These are phyloP conservation scores for Argopecten irradians DNA, from an alignment of 1,140 invertebrate species.

Conservation along the genomic window DNA sequence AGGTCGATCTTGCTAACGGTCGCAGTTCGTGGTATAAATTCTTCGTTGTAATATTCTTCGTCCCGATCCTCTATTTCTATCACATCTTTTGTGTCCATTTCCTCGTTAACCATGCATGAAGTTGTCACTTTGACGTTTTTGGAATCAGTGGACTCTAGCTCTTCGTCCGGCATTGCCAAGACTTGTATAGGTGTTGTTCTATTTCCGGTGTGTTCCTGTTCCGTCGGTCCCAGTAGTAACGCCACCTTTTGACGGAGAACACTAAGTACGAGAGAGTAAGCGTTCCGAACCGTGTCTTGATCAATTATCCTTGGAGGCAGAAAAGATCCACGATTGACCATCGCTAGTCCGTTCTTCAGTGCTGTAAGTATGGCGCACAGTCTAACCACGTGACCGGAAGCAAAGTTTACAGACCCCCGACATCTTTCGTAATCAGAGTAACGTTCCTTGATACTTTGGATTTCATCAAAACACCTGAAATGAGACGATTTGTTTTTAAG, in stretches of 20 bases:
- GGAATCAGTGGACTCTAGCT: neutral
- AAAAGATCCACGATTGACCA: conserved; percentile 24
- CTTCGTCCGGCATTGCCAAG: neutral
- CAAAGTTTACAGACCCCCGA: conserved; percentile 37
- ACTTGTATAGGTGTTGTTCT: neutral
- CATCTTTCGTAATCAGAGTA: conserved; percentile 33
- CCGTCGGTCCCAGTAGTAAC: neutral
- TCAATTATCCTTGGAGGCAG: conserved; percentile 33
- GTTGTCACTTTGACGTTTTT: neutral
- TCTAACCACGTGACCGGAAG: conserved; percentile 41
- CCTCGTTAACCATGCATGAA: neutral
- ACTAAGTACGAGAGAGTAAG: conserved; percentile 25
- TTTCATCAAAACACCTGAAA: conserved; percentile 31
- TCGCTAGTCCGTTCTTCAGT: conserved; percentile 42
- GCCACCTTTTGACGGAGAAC: conserved; percentile 27
- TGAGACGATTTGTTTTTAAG: neutral
- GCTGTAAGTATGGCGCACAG: conserved; percentile 38
- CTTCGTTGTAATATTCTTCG: neutral
- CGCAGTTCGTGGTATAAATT: neutral
- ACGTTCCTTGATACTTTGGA: conserved; percentile 28
- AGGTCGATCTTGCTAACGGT: neutral
- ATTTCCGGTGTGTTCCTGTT: neutral
- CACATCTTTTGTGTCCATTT: neutral
- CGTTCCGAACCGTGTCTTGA: conserved; percentile 26
- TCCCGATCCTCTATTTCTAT: conserved; percentile 12